Evolutionary conservation across 2,113 vertebrate species (phyloP).

Genomic region (Phyllostomus hastatus): DNA sequence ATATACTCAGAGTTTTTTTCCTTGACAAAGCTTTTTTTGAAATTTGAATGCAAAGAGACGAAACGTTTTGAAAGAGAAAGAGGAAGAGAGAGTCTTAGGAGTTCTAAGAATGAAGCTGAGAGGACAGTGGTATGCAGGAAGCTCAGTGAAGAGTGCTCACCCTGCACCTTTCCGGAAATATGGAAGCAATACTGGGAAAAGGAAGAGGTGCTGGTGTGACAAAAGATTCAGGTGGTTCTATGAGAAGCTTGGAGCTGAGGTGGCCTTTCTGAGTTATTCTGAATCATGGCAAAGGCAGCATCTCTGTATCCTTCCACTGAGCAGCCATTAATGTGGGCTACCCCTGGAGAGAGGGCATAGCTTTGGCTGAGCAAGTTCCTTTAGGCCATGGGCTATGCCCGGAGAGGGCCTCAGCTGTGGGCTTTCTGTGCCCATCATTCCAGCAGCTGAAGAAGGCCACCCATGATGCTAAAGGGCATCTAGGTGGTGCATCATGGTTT

Average conservation of each 20-base stretch:
- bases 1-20: not conserved
- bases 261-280: not conserved
- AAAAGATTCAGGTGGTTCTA: not conserved
- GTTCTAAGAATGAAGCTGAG: not conserved
- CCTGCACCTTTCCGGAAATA: not conserved
- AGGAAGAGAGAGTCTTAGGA: not conserved
- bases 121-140: not conserved
- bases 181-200: not conserved
- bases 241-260: not conserved
- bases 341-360: not conserved
- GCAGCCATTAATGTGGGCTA: not conserved
- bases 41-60: not conserved
- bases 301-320: not conserved
- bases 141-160: not conserved
- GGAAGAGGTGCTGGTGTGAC: not conserved
- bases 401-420: not conserved
- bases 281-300: not conserved
- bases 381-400: not conserved
- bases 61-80: not conserved
- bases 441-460: too few species aligned
- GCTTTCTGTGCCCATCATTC: not conserved
- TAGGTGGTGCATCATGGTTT: not conserved
- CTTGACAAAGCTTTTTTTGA: not conserved
- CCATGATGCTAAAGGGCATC: rapidly evolving
- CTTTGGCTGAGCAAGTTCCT: not conserved